Evolutionary conservation across 2,888 invertebrate genomes (phyloP).

Genomic region (Andrena camellia): DNA sequence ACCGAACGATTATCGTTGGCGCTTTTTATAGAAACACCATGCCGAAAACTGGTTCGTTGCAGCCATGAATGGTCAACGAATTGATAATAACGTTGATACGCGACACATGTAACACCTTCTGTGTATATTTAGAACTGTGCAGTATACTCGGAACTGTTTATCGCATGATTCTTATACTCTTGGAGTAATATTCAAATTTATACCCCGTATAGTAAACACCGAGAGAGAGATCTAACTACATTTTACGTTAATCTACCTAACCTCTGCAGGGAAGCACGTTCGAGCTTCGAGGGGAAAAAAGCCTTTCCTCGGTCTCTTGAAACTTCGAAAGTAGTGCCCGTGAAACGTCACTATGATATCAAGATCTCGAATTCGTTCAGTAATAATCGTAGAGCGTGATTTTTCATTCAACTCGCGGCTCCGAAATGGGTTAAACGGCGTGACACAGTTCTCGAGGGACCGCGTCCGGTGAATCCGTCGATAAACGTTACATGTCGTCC

Average conservation of each 20-base stretch:
- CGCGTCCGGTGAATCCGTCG: neutral
- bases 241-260: neutral
- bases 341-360: neutral
- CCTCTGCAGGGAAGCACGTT: neutral
- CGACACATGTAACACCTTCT: neutral
- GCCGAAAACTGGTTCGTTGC: neutral
- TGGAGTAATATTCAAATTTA: no score
- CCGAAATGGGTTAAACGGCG: constrained; percentile 13
- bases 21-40: constrained; percentile 53
- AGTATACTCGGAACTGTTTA: neutral
- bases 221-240: neutral
- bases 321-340: neutral
- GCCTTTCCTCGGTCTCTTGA: constrained; percentile 16
- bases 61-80: neutral
- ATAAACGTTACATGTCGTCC: neutral
- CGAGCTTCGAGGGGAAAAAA: neutral
- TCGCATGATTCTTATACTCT: neutral
- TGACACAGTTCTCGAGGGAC: constrained; percentile 25
- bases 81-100: neutral
- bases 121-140: constrained; percentile 8
- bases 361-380: constrained; percentile 13
- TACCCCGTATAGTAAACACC: no score
- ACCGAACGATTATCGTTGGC: constrained; percentile 55
- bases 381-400: constrained; percentile 18
- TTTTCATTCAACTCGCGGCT: constrained; percentile 31